phyloP scores from a whole-genome alignment of 2,888 invertebrate species.

The Sarcophaga subvicina region DNA sequence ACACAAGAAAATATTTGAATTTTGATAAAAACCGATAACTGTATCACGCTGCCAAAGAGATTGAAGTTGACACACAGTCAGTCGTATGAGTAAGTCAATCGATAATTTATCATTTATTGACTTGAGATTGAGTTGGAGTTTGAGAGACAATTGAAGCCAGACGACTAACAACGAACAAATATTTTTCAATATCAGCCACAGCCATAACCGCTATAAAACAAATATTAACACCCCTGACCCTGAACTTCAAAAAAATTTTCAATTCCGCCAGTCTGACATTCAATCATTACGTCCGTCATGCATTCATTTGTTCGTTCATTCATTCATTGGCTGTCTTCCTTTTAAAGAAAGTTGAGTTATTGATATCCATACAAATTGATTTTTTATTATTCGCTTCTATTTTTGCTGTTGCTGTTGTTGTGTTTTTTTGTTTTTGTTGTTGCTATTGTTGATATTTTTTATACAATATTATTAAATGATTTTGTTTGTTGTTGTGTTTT shows the following conservation, averaged over 20 bases:
- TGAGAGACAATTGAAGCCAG: too few relatives aligned
- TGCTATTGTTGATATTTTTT: background rate
- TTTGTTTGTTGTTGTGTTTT: too few relatives aligned
- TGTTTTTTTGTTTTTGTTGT: background rate
- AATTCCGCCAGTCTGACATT: slow-evolving; percentile 8
- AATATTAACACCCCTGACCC: slow-evolving; percentile 56
- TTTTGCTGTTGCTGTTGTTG: background rate
- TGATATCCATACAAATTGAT: slow-evolving; percentile 55
- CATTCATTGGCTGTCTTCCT: slow-evolving; percentile 35
- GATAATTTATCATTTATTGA: slow-evolving; percentile 55
- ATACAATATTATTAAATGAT: background rate
- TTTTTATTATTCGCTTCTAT: background rate
- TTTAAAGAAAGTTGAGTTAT: slow-evolving; percentile 62
- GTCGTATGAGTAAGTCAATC: background rate
- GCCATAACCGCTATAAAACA: slow-evolving; percentile 5
- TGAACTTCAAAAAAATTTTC: slow-evolving; percentile 59
- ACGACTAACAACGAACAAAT: background rate
- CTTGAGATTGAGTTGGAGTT: background rate
- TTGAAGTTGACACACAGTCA: background rate
- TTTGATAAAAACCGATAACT: slow-evolving; percentile 19
- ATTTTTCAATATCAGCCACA: slow-evolving; percentile 32
- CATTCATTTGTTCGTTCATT: background rate
- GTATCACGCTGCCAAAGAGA: background rate
- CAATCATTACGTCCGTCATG: slow-evolving; percentile 8
- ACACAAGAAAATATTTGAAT: slow-evolving; percentile 13